These are phyloP conservation scores for Diadema setosum DNA, from an alignment of 35 echinoderm and acorn worm species.

Conservation along the genomic window DNA sequence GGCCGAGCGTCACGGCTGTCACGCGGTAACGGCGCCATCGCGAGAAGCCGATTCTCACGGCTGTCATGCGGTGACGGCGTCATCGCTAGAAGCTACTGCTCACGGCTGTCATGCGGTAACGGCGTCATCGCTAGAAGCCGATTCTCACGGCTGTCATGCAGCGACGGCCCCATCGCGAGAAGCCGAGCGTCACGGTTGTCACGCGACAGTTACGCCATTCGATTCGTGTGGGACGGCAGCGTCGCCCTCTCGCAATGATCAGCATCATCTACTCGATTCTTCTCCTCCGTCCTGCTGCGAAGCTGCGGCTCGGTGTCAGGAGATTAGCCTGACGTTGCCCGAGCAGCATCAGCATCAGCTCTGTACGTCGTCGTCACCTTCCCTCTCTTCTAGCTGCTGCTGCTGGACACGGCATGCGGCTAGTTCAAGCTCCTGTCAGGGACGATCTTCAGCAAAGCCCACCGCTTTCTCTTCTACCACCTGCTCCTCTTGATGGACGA, in stretches of 20 bases:
- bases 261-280: background rate
- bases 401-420: background rate
- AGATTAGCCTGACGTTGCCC: background rate
- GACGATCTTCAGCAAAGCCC: no score
- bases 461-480: no score
- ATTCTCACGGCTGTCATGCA: background rate
- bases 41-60: background rate
- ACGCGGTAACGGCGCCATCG: no score
- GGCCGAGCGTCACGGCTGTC: background rate
- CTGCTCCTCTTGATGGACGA: no score
- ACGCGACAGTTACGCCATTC: no score
- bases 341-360: slow-evolving; percentile 16
- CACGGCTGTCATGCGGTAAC: background rate
- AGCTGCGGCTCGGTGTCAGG: background rate
- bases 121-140: background rate
- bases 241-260: background rate
- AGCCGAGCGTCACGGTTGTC: background rate
- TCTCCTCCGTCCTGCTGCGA: background rate
- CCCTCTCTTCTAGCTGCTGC: background rate
- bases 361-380: background rate
- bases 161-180: background rate
- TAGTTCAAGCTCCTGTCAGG: background rate
- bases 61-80: background rate
- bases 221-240: no score
- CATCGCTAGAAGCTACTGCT: background rate